These are phyloP conservation scores for Isurus oxyrinchus DNA, from an alignment of 2,113 vertebrate species.

Conservation along the genomic window DNA sequence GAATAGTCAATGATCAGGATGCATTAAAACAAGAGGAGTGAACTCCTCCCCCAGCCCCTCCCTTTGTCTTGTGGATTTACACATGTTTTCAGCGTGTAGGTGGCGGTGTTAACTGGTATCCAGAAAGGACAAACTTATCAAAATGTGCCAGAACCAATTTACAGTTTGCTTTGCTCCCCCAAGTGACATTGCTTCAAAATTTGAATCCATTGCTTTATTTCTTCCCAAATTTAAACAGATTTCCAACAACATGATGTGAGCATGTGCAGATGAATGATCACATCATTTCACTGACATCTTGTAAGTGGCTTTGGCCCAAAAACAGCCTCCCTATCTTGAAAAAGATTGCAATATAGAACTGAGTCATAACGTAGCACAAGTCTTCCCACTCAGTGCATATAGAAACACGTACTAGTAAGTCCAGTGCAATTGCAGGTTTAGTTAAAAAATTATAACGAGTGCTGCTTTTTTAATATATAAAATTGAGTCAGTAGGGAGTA, in stretches of 20 bases:
- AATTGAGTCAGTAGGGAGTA: not conserved
- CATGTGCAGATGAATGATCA: not conserved
- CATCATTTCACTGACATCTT: not conserved
- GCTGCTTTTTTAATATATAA: not conserved
- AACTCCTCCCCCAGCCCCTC: not conserved
- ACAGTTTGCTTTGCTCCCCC: no score
- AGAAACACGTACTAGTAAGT: not conserved
- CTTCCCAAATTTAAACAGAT: not conserved
- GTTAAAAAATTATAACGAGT: not conserved
- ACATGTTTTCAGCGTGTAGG: not conserved
- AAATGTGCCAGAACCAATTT: not conserved
- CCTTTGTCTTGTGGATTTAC: not conserved
- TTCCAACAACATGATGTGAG: not conserved
- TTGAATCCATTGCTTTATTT: not conserved
- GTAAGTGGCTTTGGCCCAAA: not conserved
- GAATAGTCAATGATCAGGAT: not conserved
- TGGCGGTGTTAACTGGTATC: not conserved
- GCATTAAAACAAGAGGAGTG: not conserved
- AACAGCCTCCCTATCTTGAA: not conserved
- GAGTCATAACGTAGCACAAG: not conserved
- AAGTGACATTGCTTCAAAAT: not conserved
- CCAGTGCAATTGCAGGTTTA: not conserved
- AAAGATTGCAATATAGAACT: not conserved
- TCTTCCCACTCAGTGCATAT: not conserved
- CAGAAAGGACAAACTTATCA: no score